Evolutionary conservation across 1,140 invertebrate species (phyloP).

Genomic region (Neotoxoptera formosana): DNA sequence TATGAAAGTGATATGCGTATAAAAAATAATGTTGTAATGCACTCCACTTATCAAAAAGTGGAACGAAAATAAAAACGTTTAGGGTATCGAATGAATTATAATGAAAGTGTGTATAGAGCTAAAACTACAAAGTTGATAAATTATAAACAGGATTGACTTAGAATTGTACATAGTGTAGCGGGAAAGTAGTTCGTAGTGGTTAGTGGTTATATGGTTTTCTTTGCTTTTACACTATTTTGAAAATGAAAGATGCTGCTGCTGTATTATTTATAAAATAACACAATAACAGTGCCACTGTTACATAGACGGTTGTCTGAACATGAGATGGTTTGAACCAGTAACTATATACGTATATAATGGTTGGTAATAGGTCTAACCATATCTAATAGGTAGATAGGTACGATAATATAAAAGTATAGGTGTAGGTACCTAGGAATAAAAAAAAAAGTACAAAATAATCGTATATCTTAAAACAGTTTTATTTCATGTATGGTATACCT

Average conservation of each 20-base stretch:
- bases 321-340: neutral
- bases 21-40: neutral
- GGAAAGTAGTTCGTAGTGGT: neutral
- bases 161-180: neutral
- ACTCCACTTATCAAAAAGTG: neutral
- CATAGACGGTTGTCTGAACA: neutral
- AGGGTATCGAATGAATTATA: neutral
- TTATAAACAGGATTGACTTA: neutral
- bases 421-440: neutral
- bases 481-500: neutral
- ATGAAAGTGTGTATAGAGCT: neutral
- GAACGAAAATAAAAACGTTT: neutral
- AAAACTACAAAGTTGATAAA: neutral
- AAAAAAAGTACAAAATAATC: neutral
- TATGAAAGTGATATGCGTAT: neutral
- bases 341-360: neutral
- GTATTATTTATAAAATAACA: neutral
- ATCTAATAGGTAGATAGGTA: neutral
- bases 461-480: neutral
- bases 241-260: neutral
- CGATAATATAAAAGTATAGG: neutral
- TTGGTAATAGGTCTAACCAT: neutral
- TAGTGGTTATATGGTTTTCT: neutral
- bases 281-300: too few relatives aligned
- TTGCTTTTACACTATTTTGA: neutral